Percentiles rank a stretch among this genome's conserved stretches.
Evolutionary conservation across 2,888 invertebrate genomes (phyloP).

Genomic region (Tenthredo livida): DNA sequence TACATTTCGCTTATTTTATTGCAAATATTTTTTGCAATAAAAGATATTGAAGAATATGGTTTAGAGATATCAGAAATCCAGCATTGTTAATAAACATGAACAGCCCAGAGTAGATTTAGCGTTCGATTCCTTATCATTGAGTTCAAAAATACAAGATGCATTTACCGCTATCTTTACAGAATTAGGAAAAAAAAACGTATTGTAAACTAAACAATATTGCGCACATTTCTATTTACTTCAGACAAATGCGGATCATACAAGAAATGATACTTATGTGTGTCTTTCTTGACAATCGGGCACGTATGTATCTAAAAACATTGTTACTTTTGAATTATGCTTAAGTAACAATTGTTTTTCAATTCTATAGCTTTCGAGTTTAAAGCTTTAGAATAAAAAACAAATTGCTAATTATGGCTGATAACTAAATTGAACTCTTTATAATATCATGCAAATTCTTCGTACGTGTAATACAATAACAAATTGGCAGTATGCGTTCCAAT

Average conservation of each 20-base stretch:
- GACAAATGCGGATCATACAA: background rate
- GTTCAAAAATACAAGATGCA: conserved; percentile 6
- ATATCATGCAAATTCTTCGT: background rate
- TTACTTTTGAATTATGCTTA: background rate
- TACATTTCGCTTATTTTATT: background rate
- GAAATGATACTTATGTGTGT: background rate
- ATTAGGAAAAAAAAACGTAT: background rate
- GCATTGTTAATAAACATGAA: background rate
- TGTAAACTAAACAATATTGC: background rate
- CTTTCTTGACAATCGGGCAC: background rate
- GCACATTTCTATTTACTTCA: background rate
- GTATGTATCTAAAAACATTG: background rate
- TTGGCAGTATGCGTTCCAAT: background rate
- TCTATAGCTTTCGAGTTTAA: background rate
- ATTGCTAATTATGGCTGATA: background rate
- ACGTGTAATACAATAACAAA: background rate
- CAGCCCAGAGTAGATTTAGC: background rate
- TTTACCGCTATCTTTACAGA: conserved; percentile 7
- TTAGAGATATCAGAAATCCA: background rate
- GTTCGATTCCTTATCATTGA: background rate
- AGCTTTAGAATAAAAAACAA: background rate
- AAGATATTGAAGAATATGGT: background rate
- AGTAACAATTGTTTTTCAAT: background rate
- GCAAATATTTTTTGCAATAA: background rate
- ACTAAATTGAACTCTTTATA: background rate